Evolutionary conservation across 1,140 invertebrate genomes (phyloP), one percentile per base, ranked within the genome.

Genomic region (Drosophila repletoides): DNA sequence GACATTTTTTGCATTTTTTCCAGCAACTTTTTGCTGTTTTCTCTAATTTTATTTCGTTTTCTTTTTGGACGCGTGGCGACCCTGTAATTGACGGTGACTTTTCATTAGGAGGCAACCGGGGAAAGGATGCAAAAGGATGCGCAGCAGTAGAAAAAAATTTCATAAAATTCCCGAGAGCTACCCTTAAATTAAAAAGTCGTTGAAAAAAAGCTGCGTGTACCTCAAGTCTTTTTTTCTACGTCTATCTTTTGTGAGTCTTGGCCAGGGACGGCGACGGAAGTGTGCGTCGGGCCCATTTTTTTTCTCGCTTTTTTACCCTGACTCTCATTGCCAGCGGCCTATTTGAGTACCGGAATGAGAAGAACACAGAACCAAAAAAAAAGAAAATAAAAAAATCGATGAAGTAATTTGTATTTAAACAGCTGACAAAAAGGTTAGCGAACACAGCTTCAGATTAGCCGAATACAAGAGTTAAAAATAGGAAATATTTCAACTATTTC

Each of bases 41-140:
- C 5, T 38, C 33, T 66, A 66, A 76, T 72, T 83, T 67, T 26
- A 60, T 74, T 65, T 66, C 10, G 5, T 26, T 61, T 66, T 67
- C n/a, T n/a, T 72, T 76, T 73, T 56, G 17, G 58, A 38, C 74
- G 80, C 79, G 79, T 84, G 79, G 60, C 79, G 33, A 38, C 33
- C 40, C 69, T 68, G 58, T 84, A 86, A 86, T 84, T 84, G 79
- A 72, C 61, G 70, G 70, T 48, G 80, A 76, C 70, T 67, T 86
- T 84, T 84, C 66, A 83, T 84, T 84, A 84, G 67, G n/a, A n/a
- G n/a, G 48, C 55, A 66, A 34, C 75, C 75, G 38, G 72, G 70
- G n/a, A 70, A 55, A 63, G 34, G 48, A 38, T 52, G 17, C 31
- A 24, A 84, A 79, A 84, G 71, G 66, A 75, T 84, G 79, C 51